A percentile compares a stretch with the other conserved stretches of the same genome.
Evolutionary conservation across 1,140 invertebrate species (phyloP).

Genomic region (Sycophila sp.): DNA sequence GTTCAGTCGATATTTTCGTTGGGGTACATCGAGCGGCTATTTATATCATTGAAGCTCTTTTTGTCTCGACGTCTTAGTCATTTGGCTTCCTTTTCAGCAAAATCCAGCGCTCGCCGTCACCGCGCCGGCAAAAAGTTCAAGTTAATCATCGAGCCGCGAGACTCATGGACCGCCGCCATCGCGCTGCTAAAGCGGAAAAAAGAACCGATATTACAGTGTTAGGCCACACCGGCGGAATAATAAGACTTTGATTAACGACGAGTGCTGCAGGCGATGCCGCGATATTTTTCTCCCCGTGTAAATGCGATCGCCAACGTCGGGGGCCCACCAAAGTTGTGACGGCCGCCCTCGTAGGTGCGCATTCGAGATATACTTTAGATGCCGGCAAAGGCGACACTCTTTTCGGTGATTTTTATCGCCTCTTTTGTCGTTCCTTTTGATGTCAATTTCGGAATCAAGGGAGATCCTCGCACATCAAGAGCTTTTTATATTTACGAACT

Average conservation of each 20-base stretch:
- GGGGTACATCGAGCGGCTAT: no score
- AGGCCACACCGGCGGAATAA: no score
- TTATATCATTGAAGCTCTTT: no score
- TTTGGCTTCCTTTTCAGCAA: neutral
- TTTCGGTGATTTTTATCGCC: constrained; percentile 1
- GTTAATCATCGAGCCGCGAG: neutral
- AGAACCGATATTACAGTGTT: no score
- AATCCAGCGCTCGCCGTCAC: neutral
- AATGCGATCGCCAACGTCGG: neutral
- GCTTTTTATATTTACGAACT: no score
- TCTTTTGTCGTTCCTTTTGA: neutral
- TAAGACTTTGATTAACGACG: constrained; percentile 9
- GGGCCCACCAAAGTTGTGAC: neutral
- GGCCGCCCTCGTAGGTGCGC: neutral
- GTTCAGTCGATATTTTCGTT: no score
- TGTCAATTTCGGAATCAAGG: no score
- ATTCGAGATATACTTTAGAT: neutral
- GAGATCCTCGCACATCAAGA: no score
- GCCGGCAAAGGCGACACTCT: neutral
- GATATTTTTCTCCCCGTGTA: no score
- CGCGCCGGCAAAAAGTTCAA: neutral
- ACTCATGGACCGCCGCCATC: no score
- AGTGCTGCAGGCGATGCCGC: no score
- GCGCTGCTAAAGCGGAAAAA: no score
- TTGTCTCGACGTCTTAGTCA: neutral